These are phyloP conservation scores for Leptonema lineaticorne DNA, from an alignment of 1,140 invertebrate genomes.

Conservation along the genomic window DNA sequence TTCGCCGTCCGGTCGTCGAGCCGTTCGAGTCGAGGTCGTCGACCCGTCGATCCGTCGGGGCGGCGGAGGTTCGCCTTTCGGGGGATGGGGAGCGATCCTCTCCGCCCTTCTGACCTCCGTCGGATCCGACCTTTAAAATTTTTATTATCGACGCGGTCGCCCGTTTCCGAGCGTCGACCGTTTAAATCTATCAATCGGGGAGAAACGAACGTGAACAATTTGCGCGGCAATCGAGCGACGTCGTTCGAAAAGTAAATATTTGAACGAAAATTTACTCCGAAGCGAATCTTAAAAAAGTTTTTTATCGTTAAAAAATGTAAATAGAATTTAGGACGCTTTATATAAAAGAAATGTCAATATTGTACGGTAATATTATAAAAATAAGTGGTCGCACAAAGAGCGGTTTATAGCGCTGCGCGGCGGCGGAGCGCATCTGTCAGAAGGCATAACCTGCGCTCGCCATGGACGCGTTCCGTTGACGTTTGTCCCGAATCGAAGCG, in stretches of 20 bases:
- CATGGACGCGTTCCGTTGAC: neutral
- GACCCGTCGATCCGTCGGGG: slow-evolving; percentile 20
- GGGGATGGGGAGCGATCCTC: neutral
- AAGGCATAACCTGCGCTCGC: neutral
- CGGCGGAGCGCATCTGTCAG: slow-evolving; percentile 3
- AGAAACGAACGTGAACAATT: neutral
- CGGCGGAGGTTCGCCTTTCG: slow-evolving; percentile 28
- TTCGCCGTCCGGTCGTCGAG: slow-evolving; percentile 15
- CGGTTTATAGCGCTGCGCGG: slow-evolving; percentile 43
- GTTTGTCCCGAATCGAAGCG: too few relatives aligned
- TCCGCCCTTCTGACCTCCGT: neutral
- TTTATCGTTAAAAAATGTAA: too few relatives aligned
- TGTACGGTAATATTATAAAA: too few relatives aligned
- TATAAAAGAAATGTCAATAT: too few relatives aligned
- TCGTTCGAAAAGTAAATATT: too few relatives aligned
- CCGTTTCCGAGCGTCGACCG: neutral
- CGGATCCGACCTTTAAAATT: too few relatives aligned
- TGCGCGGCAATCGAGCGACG: neutral
- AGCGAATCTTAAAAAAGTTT: too few relatives aligned
- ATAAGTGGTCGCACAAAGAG: too few relatives aligned
- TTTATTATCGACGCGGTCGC: too few relatives aligned
- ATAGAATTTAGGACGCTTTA: too few relatives aligned
- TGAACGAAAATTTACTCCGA: too few relatives aligned
- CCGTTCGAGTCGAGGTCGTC: neutral
- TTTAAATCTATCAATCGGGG: too few relatives aligned